Base-by-base conservation (phyloP, 2,888 invertebrate genomes). In the Leptinotarsa peninsularis region DNA sequence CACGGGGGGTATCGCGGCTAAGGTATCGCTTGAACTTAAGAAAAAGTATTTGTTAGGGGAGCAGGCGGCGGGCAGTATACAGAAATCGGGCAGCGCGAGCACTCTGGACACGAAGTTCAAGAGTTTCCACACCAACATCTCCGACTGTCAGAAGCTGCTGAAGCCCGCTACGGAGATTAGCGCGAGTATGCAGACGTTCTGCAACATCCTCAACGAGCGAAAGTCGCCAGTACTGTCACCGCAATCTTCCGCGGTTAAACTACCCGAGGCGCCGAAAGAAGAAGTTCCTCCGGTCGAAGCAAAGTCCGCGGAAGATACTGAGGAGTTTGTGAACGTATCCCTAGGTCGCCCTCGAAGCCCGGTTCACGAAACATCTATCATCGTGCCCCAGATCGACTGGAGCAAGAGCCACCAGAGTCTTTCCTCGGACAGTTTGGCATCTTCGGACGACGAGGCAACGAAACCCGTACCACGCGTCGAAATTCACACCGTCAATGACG, bases 1-100 rank as follows among this genome's bases (percentile, higher is more conserved):
- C 79, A 96, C 96, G 1, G 95, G 95, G 84, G 96, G 96, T 23
- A 93, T 96, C 73, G 96, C 96, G 15, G 95, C 96, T 18, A 96
- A 96, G 88, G 93, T 95, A 74, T 96, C 96, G 21, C 89, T 96
- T 71, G 96, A 96, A 88, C 90, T 96, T 66, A 96, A 96, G 86
- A 94, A 96, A 84, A 93, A 93, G 77, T 97, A 96, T 88, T 89
- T 96, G 21, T 90, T 96, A 15, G 96, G 96, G 0, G 94, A 93
- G 79, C 90, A 91, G 0, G 87, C 90, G 67, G 91, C 92, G 0
- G 93, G 93, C 52, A 91, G 93, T 33, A 94, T 96, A 33, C 91
- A 94, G 81, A 95, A 95, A 85, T 95, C 95, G 0, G 95, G 94
- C 72, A 95, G 95, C 73, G 93, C 95, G 7, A 94, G 96, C 0